Conservation (phyloP, 2,113 vertebrate genomes). For the Herpetotheres cachinnans region DNA sequence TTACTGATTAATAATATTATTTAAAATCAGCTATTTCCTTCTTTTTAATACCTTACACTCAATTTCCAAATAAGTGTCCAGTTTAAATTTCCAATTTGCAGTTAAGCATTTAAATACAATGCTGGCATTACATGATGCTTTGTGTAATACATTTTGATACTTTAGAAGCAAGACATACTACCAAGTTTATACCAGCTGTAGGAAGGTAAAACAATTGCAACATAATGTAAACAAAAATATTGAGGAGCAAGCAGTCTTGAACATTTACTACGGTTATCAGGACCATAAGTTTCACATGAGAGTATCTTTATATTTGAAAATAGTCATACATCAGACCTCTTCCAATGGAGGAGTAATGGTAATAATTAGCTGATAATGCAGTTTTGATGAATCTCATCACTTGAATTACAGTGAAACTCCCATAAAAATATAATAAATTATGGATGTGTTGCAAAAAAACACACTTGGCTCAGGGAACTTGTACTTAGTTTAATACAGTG, state of each 20-base stretch:
- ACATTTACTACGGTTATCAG: not conserved
- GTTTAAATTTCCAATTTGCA: not conserved
- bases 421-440: constrained; percentile 8
- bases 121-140: not conserved
- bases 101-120: not conserved
- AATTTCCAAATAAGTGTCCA: not conserved
- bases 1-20: not conserved
- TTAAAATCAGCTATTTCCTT: not conserved
- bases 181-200: not conserved
- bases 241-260: not conserved
- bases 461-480: not conserved
- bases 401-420: not conserved
- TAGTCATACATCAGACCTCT: not conserved
- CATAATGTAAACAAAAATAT: not conserved
- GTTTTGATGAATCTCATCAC: not conserved
- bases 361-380: not conserved
- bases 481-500: not conserved
- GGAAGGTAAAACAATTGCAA: not conserved
- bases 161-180: not conserved
- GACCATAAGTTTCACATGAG: not conserved
- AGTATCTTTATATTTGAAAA: not conserved
- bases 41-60: not conserved
- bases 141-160: not conserved
- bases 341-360: not conserved
- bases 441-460: not conserved